Base-by-base conservation (phyloP, 2,888 invertebrate genomes). In the Drosophila villosipedis region DNA sequence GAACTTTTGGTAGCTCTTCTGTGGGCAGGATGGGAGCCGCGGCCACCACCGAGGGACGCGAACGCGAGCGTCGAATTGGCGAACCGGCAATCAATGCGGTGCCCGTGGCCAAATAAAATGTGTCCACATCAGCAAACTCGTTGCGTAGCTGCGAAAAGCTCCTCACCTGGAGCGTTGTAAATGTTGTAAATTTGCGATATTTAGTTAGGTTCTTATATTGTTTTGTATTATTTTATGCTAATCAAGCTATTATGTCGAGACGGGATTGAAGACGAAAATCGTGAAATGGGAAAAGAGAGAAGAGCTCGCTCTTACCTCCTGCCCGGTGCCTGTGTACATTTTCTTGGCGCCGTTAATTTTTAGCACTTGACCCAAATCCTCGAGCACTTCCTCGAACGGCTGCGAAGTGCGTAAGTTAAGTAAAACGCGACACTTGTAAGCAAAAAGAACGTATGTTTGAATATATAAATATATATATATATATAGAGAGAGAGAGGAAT, bases 131-230 rank as follows among this genome's bases (percentile, higher is more conserved):
- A 19, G 97, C 96, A 91, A 98, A 97, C 92, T 98, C 98, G 92
- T 98, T 97, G 57, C 98, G 95, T 62, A 99, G 94, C 90, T 98
- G 98, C 0, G 98, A 98, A 93, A 98, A 99, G 93, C 98, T 98
- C 84, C 97, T 95, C 4, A 98, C 97, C 97, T 97, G 41, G 14
- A 54, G 47, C 25, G 25, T 7, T 7, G 30, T 7, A 30, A 47
- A 37, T 49, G 68, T 67, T 53, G 49, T 16, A 54, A 65, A 63
- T 61, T 57, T 60, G 37, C 12, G 14, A 10, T 39, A 30, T 33
- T 69, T 69, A 70, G 62, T 30, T 39, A 39, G 47, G 16, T 33
- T 71, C 30, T 54, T 57, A 67, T 54, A 16, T 14, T 22, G 22
- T 58, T 64, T 50, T 49, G 35, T 41, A 55, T 64, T 54, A 55